Base-by-base conservation (phyloP, 2,113 vertebrate genomes). In the Mirounga angustirostris region DNA sequence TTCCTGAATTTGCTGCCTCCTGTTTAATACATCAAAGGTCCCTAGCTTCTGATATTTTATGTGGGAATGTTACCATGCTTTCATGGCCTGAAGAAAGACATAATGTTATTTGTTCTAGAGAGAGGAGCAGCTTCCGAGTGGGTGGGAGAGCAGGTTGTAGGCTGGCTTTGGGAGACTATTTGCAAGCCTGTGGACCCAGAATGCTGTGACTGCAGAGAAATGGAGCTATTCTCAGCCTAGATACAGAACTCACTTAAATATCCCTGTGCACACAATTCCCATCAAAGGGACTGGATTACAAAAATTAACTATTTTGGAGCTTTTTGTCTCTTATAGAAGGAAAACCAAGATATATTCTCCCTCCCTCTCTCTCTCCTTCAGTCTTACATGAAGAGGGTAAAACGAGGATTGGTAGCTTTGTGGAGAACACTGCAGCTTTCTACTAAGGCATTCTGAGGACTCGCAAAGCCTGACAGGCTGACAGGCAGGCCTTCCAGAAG, bases 231-330 rank as follows among this genome's bases (percentile, higher is more conserved):
- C 84, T 93, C 54, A 73, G 26, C 91, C 79, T 89, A 67, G 81
- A 92, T n/a, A 78, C 1, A 74, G 92, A 67, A 83, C 65, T 80
- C 91, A 91, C 86, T 95, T 90, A 94, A 98, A 97, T 88, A 95
- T 86, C 86, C 58, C 79, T 56, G 15, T 36, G 16, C 69, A 40
- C 56, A 81, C 54, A 83, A 74, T 56, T 95, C 74, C 73, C 80
- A 63, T 93, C 89, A 82, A 82, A 96, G 50, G 43, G 86, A 71
- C 43, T 26, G 21, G 33, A 59, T 54, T 87, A 61, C 52, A 80
- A 91, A 80, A 92, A 95, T 43, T 18, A 56, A 19, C 94, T 90
- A 30, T 95, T 93, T 90, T 80, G 59, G 74, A 97, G 94, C 14
- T 94, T 93, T 76, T 90, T 76, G 14, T 83, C 58, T 96, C 73